phyloP scores from a whole-genome alignment of 2,888 invertebrate genomes.

The Dendrolimus pini region DNA sequence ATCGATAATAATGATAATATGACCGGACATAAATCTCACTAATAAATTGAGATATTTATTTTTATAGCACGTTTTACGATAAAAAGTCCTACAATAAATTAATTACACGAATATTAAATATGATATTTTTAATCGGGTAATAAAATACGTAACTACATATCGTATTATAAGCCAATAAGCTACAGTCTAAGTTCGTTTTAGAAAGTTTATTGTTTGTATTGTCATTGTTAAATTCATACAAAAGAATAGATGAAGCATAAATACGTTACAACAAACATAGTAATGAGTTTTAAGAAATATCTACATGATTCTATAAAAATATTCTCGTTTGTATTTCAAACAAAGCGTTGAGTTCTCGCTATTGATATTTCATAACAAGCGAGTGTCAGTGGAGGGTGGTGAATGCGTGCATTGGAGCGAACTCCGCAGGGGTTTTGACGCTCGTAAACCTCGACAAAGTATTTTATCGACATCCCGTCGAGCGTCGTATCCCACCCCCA shows the following conservation, averaged over 20 bases:
- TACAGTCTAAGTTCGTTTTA: neutral
- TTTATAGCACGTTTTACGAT: neutral
- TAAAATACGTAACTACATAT: too few relatives aligned
- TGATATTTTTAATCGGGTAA: neutral
- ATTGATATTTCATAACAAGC: slow-evolving; percentile 62
- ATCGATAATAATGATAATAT: neutral
- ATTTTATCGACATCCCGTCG: slow-evolving; percentile 59
- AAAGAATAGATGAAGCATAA: neutral
- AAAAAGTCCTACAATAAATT: neutral
- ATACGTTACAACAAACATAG: neutral
- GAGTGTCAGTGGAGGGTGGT: slow-evolving; percentile 40
- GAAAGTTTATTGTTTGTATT: neutral
- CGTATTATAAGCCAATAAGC: neutral
- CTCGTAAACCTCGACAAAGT: slow-evolving; percentile 67
- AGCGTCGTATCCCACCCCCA: slow-evolving; percentile 25
- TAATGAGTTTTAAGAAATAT: neutral
- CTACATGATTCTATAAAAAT: neutral
- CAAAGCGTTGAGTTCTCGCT: slow-evolving; percentile 29
- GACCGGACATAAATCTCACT: neutral
- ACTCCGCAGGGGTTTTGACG: slow-evolving; percentile 45
- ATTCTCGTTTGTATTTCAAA: slow-evolving; percentile 13
- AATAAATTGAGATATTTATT: neutral
- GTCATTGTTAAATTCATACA: neutral
- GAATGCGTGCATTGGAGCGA: slow-evolving; percentile 33
- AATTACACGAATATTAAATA: neutral